Conservation (phyloP, 2,113 vertebrate species). For the Ciconia boyciana region DNA sequence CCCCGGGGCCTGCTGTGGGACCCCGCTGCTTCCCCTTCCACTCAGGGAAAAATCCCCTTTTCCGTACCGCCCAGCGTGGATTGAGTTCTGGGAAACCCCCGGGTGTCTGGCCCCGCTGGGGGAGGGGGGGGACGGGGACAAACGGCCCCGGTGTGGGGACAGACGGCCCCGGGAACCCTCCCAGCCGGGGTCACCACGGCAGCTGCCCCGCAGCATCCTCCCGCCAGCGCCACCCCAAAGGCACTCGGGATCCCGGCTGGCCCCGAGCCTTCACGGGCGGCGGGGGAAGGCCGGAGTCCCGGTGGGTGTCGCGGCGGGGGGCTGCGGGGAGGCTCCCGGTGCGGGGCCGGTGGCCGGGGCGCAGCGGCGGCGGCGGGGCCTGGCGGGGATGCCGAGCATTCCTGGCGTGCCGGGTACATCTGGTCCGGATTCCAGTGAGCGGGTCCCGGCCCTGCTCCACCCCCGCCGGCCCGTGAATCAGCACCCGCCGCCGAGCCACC, state of each 20-base stretch:
- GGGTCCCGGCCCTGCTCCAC: slow-evolving; percentile 80
- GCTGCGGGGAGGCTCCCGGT: neutral
- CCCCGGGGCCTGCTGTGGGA: neutral
- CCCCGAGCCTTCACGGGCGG: neutral
- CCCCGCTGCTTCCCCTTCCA: rapidly evolving
- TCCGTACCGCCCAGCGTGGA: rapidly evolving
- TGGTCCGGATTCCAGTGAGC: slow-evolving; percentile 93
- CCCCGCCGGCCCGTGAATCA: slow-evolving; percentile 71
- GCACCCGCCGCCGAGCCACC: slow-evolving; percentile 36
- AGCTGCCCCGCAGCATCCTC: neutral
- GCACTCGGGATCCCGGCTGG: neutral
- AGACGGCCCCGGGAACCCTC: rapidly evolving
- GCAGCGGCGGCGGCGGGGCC: slow-evolving; percentile 7
- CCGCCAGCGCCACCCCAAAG: neutral
- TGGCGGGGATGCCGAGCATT: slow-evolving; percentile 85
- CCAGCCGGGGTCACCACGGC: rapidly evolving
- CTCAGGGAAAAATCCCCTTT: rapidly evolving
- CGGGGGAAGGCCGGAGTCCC: neutral
- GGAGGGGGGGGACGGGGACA: too few species aligned
- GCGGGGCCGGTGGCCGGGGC: neutral
- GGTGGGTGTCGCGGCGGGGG: neutral
- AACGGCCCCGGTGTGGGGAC: neutral
- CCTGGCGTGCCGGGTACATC: slow-evolving; percentile 93
- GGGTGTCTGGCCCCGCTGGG: rapidly evolving
- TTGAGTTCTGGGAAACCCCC: neutral